Percentiles rank a stretch among this genome's conserved stretches.
Conservation (phyloP, 92 coral and sea anemone genomes). For the Hydrozoanthus gracilis region DNA sequence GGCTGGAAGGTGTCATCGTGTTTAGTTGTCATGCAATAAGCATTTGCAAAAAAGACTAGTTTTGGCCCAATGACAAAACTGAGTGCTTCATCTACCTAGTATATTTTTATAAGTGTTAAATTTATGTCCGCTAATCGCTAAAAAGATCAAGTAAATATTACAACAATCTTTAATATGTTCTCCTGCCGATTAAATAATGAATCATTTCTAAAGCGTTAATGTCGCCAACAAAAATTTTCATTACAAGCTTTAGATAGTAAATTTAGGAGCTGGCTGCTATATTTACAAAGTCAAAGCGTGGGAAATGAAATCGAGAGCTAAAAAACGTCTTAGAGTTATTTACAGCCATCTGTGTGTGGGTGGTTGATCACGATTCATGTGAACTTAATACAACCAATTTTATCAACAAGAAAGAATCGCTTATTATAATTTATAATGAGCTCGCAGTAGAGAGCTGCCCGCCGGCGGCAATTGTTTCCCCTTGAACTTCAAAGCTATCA, state of each 20-base stretch:
- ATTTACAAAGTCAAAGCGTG: neutral
- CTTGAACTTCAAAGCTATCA: slow-evolving; percentile 7
- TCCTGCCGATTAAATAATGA: slow-evolving; percentile 29
- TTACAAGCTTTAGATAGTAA: neutral
- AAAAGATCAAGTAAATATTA: slow-evolving; percentile 29
- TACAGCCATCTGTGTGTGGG: slow-evolving; percentile 28
- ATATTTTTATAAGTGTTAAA: slow-evolving; percentile 15
- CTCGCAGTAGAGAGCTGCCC: neutral
- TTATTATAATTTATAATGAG: neutral
- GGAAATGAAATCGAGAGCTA: neutral
- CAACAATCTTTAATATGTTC: slow-evolving; percentile 27
- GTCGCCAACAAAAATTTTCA: neutral
- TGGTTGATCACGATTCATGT: neutral
- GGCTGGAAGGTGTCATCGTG: slow-evolving; percentile 29
- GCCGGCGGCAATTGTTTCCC: slow-evolving; percentile 18
- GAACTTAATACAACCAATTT: slow-evolving; percentile 2
- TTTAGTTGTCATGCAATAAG: slow-evolving; percentile 9
- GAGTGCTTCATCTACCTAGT: slow-evolving; percentile 24
- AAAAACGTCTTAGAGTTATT: slow-evolving; percentile 3
- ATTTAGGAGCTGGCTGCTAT: neutral
- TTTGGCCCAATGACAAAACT: neutral
- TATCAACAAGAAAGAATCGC: neutral
- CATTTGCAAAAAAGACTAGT: slow-evolving; percentile 18
- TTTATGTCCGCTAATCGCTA: slow-evolving; percentile 33
- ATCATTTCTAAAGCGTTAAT: slow-evolving; percentile 18